A percentile compares a stretch with the other conserved stretches of the same genome.
These are phyloP conservation scores for Philereme transversata DNA, from an alignment of 2,888 invertebrate species.

Conservation along the genomic window DNA sequence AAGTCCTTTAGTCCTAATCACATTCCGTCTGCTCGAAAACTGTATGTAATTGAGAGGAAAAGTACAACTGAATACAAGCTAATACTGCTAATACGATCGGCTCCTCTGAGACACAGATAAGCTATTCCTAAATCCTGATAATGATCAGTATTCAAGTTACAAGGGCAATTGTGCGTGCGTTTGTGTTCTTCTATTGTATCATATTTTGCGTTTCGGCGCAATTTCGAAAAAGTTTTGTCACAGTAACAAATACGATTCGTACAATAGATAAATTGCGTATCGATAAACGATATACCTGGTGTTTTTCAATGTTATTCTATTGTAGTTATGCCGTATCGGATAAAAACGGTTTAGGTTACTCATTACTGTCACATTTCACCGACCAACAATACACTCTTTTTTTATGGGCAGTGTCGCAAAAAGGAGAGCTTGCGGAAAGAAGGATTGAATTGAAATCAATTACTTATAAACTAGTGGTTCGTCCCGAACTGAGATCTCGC, in stretches of 20 bases:
- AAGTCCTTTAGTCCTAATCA: slow-evolving; percentile 20
- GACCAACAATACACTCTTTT: neutral
- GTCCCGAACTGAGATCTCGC: too few species aligned
- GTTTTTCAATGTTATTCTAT: slow-evolving; percentile 61
- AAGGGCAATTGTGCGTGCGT: slow-evolving; percentile 71
- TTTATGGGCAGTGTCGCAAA: neutral
- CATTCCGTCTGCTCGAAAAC: slow-evolving; percentile 42
- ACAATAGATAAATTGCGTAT: slow-evolving; percentile 78
- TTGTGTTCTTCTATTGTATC: slow-evolving; percentile 65
- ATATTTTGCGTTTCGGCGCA: slow-evolving; percentile 77
- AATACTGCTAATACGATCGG: slow-evolving; percentile 63
- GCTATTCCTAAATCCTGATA: slow-evolving; percentile 69
- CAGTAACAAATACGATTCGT: slow-evolving; percentile 69
- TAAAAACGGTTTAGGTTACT: slow-evolving; percentile 62
- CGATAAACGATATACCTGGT: slow-evolving; percentile 77
- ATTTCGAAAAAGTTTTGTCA: slow-evolving; percentile 70
- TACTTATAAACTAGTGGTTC: too few species aligned
- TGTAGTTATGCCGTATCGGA: slow-evolving; percentile 44
- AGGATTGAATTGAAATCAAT: neutral
- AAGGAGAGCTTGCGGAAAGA: neutral
- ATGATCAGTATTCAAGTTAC: slow-evolving; percentile 80
- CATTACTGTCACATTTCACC: slow-evolving; percentile 50
- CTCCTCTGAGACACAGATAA: slow-evolving; percentile 72
- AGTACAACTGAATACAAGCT: slow-evolving; percentile 64
- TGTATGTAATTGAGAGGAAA: slow-evolving; percentile 70